These are phyloP conservation scores for Stylophora pistillata DNA, from an alignment of 64 coral and sea anemone genomes.

Conservation along the genomic window DNA sequence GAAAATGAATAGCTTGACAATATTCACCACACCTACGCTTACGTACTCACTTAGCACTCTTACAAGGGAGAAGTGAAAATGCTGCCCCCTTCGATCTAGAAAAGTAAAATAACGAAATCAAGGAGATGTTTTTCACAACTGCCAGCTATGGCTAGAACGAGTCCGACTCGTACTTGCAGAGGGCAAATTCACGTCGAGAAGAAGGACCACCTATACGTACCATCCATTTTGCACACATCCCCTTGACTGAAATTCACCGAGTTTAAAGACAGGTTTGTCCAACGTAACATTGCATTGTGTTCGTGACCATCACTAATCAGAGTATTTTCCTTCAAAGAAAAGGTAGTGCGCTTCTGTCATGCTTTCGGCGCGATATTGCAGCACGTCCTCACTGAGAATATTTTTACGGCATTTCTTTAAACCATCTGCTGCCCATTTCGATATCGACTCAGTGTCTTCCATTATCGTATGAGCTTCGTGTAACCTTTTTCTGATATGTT, in stretches of 20 bases:
- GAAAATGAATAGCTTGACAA: too few species aligned
- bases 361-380: neutral
- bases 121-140: too few species aligned
- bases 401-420: constrained; percentile 58
- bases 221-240: neutral
- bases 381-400: constrained; percentile 51
- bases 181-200: too few species aligned
- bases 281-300: neutral
- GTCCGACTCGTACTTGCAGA: too few species aligned
- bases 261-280: neutral
- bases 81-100: too few species aligned
- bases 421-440: constrained; percentile 48
- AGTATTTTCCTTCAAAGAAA: neutral
- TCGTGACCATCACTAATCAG: neutral
- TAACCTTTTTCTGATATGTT: constrained; percentile 31
- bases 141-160: too few species aligned
- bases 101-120: too few species aligned
- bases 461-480: constrained; percentile 41
- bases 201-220: too few species aligned
- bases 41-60: too few species aligned
- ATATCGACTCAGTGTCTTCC: too few species aligned
- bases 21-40: too few species aligned
- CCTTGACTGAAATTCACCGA: neutral
- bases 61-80: too few species aligned
- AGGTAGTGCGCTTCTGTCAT: constrained; percentile 19